Evolutionary conservation across 1,140 invertebrate genomes (phyloP), one percentile per base, ranked within the genome.

Genomic region (Pachypsylla venusta): DNA sequence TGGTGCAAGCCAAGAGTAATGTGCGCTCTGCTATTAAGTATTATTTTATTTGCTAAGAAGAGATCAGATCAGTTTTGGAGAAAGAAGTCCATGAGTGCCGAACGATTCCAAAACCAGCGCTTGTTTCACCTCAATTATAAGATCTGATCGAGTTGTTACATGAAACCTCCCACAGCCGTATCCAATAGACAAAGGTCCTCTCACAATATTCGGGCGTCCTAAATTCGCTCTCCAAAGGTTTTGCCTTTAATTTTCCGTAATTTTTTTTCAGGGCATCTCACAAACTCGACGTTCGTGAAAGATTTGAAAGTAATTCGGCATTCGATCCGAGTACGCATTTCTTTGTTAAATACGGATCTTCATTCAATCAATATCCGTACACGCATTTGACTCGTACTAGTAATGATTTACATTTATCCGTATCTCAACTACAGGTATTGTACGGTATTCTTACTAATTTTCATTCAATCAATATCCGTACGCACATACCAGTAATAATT

Each of bases 331-430:
- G 81, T 0, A 83, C 81, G 10, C 86, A 92, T 69, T 93, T 93
- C 70, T 96, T 96, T 66, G 82, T 85, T 54, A 90, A 91, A 67
- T 90, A 87, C 67, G 93, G 92, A 19, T 94, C 93, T 0, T 92
- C 87, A 68, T 96, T 96, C 62, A 87, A 89, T 72, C 85, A 89
- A 68, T 87, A 87, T 67, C 83, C 84, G 0, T 82, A 88, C 60
- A 83, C 88, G 79, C 74, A 82, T 53, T 81, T 83, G 40, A 79
- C 78, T 12, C 81, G 84, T 53, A 35, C 42, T 19, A 67, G 71
- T 69, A 53, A 76, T 67, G 60, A 61, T 57, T 71, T 79, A 56
- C 78, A 81, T 65, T 85, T 89, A 67, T 81, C 81, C 28, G 79
- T 86, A 25, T 79, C 81, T 54, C 85, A 88, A 71, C 68, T 89